Evolutionary conservation across 2,113 vertebrate species (phyloP).

Genomic region (Cebidichthys violaceus): DNA sequence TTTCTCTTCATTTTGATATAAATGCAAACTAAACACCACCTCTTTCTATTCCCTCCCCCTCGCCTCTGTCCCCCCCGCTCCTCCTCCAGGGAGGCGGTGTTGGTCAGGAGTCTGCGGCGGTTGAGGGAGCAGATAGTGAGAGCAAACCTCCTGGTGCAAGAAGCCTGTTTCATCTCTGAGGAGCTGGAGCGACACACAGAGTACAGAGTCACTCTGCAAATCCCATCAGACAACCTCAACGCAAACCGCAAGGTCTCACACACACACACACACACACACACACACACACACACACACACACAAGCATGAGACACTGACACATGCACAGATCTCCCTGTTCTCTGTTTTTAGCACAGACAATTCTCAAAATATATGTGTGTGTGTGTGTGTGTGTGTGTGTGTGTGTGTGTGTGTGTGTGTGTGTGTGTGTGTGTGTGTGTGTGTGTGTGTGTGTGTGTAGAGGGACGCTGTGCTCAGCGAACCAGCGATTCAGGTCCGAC

Average conservation of each 20-base stretch:
- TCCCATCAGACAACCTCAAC: conserved; percentile 95
- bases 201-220: conserved; percentile 96
- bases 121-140: conserved; percentile 94
- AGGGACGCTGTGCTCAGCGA: conserved; percentile 95
- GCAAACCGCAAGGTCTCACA: conserved; percentile 94
- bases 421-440: conserved; percentile 18
- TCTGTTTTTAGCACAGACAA: not conserved
- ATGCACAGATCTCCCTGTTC: too few relatives aligned
- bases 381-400: conserved; percentile 19
- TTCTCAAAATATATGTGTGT: not conserved
- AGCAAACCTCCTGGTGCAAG: conserved; percentile 92
- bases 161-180: conserved; percentile 93
- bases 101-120: conserved; percentile 92
- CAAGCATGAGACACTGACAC: not conserved
- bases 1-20: not conserved
- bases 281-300: not conserved
- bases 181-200: conserved; percentile 92
- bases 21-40: not conserved
- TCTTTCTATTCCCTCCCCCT: not conserved
- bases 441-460: conserved; percentile 72
- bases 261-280: not conserved
- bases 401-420: not conserved
- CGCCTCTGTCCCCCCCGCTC: not conserved
- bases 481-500: conserved; percentile 95
- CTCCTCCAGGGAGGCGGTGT: conserved; percentile 87